Evolutionary conservation across 2,797 vertebrate genomes (phyloP), one percentile per base, ranked within the genome.

Genomic region (Chromobotia macracanthus): DNA sequence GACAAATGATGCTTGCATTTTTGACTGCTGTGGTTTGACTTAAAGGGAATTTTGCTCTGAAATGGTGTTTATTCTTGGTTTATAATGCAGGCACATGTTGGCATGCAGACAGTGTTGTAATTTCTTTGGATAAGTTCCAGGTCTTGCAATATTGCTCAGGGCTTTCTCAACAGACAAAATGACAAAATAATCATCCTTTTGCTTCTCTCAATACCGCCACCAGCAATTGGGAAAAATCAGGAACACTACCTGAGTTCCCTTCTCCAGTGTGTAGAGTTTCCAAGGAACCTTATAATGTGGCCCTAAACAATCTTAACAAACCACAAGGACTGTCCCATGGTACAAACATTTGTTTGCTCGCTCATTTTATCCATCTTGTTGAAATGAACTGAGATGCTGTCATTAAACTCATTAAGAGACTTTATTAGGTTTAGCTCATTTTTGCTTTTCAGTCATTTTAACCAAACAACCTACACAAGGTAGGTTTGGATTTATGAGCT

Each of bases 361-460:
- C 60, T 38, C 2, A 35, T 35, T 74, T 64, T 25, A 28, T 21
- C 18, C 67, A 72, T 66, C 60, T 66, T 69, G 51, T 31, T 23
- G 7, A 72, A 76, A 12, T 23, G n/a, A 31, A 53, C 50, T 10
- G 1, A n/a, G 55, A 67, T 18, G 16, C 56, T 21, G 12, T 60
- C 48, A 58, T 66, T 66, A 50, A 38, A 18, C 44, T 67, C 63
- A 64, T 25, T 72, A 50, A 48, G n/a, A 71, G 11, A 21, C 41
- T 80, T 69, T 58, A 66, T 51, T 77, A 58, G 41, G 58, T 82
- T 72, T 51, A 60, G 48, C 35, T 55, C 31, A 70, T 75, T 65
- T 51, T 35, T 56, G 38, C 0, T n/a, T 61, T 68, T 64, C 18
- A 44, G 3, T 78, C 35, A 60, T 58, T 78, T 13, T 68, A 66